phyloP scores from a whole-genome alignment of 1,140 invertebrate species.

The Oryzaephilus surinamensis region DNA sequence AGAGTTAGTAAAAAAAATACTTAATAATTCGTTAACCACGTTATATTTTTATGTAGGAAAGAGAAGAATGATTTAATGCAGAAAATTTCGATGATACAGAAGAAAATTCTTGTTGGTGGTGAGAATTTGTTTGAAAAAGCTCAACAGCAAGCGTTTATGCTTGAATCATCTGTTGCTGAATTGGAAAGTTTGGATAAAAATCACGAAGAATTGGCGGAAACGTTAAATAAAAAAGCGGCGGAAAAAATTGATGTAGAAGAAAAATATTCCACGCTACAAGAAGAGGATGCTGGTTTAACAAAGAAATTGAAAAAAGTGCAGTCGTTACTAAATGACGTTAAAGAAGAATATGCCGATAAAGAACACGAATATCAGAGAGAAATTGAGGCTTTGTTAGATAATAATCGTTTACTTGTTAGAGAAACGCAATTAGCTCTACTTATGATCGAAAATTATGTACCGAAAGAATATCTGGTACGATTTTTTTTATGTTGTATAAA shows the following conservation, averaged over 20 bases:
- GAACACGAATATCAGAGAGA: conserved; percentile 91
- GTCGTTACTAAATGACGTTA: conserved; percentile 66
- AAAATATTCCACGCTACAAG: conserved; percentile 86
- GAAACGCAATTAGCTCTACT: conserved; percentile 88
- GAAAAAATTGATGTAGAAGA: conserved; percentile 94
- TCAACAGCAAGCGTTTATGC: conserved; percentile 76
- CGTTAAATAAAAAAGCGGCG: conserved; percentile 78
- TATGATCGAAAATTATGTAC: conserved; percentile 82
- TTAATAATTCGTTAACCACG: neutral
- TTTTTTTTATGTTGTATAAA: conserved; percentile 4
- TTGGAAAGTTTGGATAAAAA: conserved; percentile 72
- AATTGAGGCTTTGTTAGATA: conserved; percentile 91
- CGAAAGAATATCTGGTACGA: conserved; percentile 63
- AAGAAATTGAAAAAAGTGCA: conserved; percentile 88
- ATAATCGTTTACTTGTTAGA: conserved; percentile 74
- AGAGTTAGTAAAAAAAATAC: conserved; percentile 18
- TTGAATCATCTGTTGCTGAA: conserved; percentile 86
- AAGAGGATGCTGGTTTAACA: conserved; percentile 84
- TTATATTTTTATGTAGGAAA: conserved; percentile 17
- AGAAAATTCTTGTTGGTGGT: conserved; percentile 93
- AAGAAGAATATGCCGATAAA: conserved; percentile 79
- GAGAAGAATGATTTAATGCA: conserved; percentile 70
- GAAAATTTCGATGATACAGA: conserved; percentile 84
- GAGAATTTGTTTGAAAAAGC: conserved; percentile 98
- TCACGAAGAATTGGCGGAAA: conserved; percentile 72